Evolutionary conservation across 2,113 vertebrate species (phyloP).

Genomic region (Ginglymostoma cirratum): DNA sequence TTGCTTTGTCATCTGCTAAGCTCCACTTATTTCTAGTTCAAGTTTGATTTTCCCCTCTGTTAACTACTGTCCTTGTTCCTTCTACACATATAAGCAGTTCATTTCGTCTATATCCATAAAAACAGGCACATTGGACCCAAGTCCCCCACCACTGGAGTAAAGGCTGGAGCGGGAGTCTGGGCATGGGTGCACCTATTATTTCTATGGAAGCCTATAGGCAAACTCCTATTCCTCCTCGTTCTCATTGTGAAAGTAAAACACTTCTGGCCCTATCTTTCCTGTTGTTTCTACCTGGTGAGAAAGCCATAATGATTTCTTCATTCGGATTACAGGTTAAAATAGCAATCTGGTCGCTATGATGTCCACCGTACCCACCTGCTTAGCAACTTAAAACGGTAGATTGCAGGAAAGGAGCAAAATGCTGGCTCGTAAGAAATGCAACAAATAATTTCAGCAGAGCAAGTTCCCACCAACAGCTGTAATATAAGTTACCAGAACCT

Average conservation of each 20-base stretch:
- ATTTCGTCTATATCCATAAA: not conserved
- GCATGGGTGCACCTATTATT: not conserved
- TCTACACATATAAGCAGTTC: not conserved
- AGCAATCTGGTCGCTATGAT: not conserved
- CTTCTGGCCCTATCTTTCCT: not conserved
- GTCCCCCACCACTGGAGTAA: not conserved
- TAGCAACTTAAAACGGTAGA: no score
- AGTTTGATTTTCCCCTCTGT: not conserved
- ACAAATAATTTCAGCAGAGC: not conserved
- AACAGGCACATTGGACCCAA: not conserved
- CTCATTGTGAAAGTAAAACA: not conserved
- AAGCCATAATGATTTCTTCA: not conserved
- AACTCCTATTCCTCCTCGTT: not conserved
- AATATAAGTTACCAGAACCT: not conserved
- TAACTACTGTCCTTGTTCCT: not conserved
- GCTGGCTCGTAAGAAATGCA: not conserved
- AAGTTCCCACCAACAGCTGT: not conserved
- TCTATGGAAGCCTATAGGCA: not conserved
- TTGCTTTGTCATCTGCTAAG: no score
- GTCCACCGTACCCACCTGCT: not conserved
- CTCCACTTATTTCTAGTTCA: not conserved
- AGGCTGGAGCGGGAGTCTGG: not conserved
- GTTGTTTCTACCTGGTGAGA: not conserved
- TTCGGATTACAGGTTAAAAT: not conserved
- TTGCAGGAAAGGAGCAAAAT: not conserved